phyloP scores from a whole-genome alignment of 1,140 invertebrate genomes.

The Frieseomelitta varia region DNA sequence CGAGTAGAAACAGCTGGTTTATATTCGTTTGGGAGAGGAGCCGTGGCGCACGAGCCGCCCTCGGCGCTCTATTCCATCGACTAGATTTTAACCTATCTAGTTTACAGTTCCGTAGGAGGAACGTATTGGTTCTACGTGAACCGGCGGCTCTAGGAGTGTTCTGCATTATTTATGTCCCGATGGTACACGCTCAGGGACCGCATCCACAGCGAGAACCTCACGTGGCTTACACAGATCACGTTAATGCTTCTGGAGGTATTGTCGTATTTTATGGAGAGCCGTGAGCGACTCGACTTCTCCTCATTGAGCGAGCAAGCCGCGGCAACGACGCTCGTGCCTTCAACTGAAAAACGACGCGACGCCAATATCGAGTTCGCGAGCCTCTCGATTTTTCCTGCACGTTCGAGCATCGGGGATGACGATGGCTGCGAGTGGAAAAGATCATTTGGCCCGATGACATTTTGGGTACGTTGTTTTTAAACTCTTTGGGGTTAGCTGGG shows the following conservation, averaged over 20 bases:
- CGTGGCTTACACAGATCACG: conserved; percentile 70
- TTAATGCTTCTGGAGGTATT: conserved; percentile 64
- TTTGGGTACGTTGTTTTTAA: no score
- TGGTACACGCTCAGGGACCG: conserved; percentile 39
- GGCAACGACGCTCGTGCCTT: background rate
- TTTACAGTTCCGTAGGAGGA: conserved; percentile 58
- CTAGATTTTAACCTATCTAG: conserved; percentile 48
- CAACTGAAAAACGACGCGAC: background rate
- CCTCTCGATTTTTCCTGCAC: background rate
- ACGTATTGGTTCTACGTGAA: conserved; percentile 72
- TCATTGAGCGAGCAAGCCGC: conserved; percentile 36
- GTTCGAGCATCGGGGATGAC: background rate
- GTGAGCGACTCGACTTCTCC: conserved; percentile 53
- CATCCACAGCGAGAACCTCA: conserved; percentile 50
- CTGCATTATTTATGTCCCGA: conserved; percentile 71
- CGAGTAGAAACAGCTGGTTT: background rate
- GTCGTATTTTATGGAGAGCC: conserved; percentile 63
- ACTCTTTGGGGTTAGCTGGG: no score
- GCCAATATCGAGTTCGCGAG: background rate
- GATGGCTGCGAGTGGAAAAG: no score
- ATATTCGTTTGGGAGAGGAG: conserved; percentile 3
- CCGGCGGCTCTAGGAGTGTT: conserved; percentile 62
- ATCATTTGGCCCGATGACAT: no score
- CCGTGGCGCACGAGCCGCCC: background rate
- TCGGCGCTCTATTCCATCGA: conserved; percentile 43